Percentiles rank a stretch among this genome's conserved stretches.
Evolutionary conservation across 2,797 vertebrate genomes (phyloP).

Genomic region (Sebastes vulpes): DNA sequence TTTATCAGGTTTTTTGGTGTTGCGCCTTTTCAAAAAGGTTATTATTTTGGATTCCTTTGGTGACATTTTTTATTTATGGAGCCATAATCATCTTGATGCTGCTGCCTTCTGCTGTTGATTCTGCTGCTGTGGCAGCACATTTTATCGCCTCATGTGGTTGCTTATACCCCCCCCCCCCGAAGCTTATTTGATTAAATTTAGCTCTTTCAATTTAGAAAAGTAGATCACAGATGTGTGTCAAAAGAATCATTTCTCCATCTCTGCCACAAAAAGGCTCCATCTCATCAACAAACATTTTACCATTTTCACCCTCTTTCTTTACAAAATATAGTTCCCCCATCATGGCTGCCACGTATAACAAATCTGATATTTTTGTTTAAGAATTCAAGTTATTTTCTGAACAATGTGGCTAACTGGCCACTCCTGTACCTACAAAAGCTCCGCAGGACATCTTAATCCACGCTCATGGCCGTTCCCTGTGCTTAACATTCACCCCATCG

Average conservation of each 20-base stretch:
- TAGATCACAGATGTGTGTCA: conserved; percentile 82
- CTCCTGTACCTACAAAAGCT: neutral
- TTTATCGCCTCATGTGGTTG: conserved; percentile 70
- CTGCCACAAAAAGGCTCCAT: conserved; percentile 20
- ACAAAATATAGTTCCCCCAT: neutral
- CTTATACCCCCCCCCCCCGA: conserved; percentile 38
- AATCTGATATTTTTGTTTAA: neutral
- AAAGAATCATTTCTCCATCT: conserved; percentile 63
- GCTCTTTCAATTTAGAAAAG: conserved; percentile 82
- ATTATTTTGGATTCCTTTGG: conserved; percentile 29
- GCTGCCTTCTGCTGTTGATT: conserved; percentile 77
- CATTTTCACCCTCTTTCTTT: neutral
- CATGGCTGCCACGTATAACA: neutral
- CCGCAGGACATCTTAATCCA: conserved; percentile 37
- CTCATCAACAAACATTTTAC: conserved; percentile 20
- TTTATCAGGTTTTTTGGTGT: neutral
- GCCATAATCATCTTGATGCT: conserved; percentile 69
- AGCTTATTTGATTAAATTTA: conserved; percentile 84
- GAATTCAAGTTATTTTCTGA: neutral
- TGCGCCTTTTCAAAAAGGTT: conserved; percentile 7
- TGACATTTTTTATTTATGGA: conserved; percentile 56
- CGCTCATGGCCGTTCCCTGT: conserved; percentile 13
- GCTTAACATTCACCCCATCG: conserved; percentile 53
- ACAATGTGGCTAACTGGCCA: neutral
- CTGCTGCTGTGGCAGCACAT: conserved; percentile 68